phyloP scores from a whole-genome alignment of 64 coral and sea anemone species.

The Dendrophyllia cribrosa region DNA sequence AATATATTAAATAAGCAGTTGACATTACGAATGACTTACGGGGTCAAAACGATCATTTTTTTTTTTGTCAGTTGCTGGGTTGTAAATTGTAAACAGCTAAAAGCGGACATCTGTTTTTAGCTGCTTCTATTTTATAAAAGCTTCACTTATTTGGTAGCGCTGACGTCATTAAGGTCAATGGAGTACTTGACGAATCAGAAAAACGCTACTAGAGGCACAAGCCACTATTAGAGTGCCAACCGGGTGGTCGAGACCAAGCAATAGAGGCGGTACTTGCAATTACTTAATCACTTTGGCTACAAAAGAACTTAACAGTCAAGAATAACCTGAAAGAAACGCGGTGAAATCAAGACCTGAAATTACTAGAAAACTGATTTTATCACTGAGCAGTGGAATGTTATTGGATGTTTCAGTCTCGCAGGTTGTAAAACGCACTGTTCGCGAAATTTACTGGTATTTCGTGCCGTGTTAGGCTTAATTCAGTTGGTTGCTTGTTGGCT shows the following conservation, averaged over 20 bases:
- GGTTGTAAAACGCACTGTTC: background rate
- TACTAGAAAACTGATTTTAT: background rate
- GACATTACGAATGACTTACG: conserved; percentile 39
- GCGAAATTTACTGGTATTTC: background rate
- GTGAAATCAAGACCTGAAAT: conserved; percentile 41
- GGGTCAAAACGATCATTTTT: conserved; percentile 39
- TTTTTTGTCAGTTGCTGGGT: conserved; percentile 25
- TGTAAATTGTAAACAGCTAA: background rate
- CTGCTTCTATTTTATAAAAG: conserved; percentile 25
- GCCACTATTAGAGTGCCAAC: conserved; percentile 24
- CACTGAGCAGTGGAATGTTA: background rate
- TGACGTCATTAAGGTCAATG: conserved; percentile 15
- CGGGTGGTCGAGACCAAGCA: conserved; percentile 35
- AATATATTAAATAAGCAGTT: conserved; percentile 44
- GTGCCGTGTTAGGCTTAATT: conserved; percentile 34
- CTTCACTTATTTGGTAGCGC: conserved; percentile 36
- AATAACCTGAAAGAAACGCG: conserved; percentile 66
- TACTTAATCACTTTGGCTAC: conserved; percentile 92
- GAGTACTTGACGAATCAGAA: conserved; percentile 7
- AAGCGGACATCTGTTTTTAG: conserved; percentile 22
- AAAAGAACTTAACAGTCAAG: conserved; percentile 82
- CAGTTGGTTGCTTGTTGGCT: conserved; percentile 38
- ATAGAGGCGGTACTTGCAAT: conserved; percentile 86
- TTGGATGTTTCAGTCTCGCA: background rate
- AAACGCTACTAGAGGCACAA: background rate